These are phyloP conservation scores for Aradophagus sp. DNA, from an alignment of 1,140 invertebrate species.

Conservation along the genomic window DNA sequence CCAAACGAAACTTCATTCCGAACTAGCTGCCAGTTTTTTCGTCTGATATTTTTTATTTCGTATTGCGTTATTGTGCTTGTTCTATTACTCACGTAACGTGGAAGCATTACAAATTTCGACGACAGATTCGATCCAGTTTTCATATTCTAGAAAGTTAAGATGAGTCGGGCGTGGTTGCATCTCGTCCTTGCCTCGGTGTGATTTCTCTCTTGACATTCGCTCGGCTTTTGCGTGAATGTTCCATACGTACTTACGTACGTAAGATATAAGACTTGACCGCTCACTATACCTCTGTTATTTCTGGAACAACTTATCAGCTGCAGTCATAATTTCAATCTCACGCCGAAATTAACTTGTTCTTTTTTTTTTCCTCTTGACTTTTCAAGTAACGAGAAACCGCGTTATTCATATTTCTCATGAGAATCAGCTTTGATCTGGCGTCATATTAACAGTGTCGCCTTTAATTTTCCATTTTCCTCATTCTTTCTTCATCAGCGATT, in stretches of 20 bases:
- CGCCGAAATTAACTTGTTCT: slow-evolving; percentile 15
- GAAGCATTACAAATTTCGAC: slow-evolving; percentile 48
- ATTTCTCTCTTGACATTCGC: slow-evolving; percentile 61
- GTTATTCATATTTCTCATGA: slow-evolving; percentile 38
- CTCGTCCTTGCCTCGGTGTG: slow-evolving; percentile 60
- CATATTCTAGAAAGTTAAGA: slow-evolving; percentile 64
- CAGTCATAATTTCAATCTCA: slow-evolving; percentile 52
- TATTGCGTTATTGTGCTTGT: no score
- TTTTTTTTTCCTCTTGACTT: no score
- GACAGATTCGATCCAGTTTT: slow-evolving; percentile 61
- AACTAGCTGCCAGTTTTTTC: no score
- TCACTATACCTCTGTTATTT: slow-evolving; percentile 37
- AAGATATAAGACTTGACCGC: slow-evolving; percentile 25
- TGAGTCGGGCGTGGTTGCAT: slow-evolving; percentile 62
- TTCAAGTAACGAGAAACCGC: no score
- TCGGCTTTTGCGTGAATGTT: slow-evolving; percentile 40
- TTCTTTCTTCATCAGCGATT: no score
- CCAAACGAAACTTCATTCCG: no score
- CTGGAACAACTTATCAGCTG: slow-evolving; percentile 35
- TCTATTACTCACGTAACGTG: slow-evolving; percentile 21
- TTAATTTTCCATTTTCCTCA: no score
- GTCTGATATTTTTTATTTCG: no score
- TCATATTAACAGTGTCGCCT: no score
- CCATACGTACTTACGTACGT: slow-evolving; percentile 8
- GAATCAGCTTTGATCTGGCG: slow-evolving; percentile 2